Evolutionary conservation across 2,888 invertebrate species (phyloP), one percentile per base, ranked within the genome.

Genomic region (Daptonema setosum): DNA sequence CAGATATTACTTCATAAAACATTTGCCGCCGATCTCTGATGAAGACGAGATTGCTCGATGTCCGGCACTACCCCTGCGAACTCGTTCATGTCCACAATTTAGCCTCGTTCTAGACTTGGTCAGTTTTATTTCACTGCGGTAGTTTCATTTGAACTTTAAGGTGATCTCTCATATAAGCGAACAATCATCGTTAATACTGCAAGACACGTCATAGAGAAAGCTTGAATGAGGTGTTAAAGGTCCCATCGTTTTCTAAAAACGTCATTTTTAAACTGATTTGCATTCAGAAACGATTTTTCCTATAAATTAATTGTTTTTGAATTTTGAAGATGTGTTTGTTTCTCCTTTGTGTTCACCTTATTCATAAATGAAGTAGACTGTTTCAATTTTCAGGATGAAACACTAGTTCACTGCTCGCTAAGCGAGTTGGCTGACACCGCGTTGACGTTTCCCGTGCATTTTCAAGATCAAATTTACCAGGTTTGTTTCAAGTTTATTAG

Each of bases 391-490:
- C 68, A 81, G 81, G 91, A 93, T 72, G 91, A 93, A 75, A 93
- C 91, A 0, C 74, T 93, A 66, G 91, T 91, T 1, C 91, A 91
- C 71, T 91, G 91, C 72, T 87, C 87, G 64, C 78, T 91, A 1
- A 85, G 85, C 65, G 87, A 87, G 73, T 74, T 91, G 58, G 81
- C 85, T 0, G 90, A 90, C 70, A 88, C 90, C 0, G 83, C 86
- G 64, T 86, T 91, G 73, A 82, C 85, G 62, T 91, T 93, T 73
- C 88, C 88, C 0, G 90, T 91, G 41, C 76, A 77, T 57, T 90
- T 87, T 73, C 85, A 91, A 75, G 87, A 87, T 68, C 83, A 84
- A 66, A 80, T 85, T 55, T 91, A 91, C 71, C 77, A 77, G 71
- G 75, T 76, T 45, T 2, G 56, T 29, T 20, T 47, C 24, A 47